Evolutionary conservation across 1,140 invertebrate genomes (phyloP), one percentile per base, ranked within the genome.

Genomic region (Atta cephalotes): DNA sequence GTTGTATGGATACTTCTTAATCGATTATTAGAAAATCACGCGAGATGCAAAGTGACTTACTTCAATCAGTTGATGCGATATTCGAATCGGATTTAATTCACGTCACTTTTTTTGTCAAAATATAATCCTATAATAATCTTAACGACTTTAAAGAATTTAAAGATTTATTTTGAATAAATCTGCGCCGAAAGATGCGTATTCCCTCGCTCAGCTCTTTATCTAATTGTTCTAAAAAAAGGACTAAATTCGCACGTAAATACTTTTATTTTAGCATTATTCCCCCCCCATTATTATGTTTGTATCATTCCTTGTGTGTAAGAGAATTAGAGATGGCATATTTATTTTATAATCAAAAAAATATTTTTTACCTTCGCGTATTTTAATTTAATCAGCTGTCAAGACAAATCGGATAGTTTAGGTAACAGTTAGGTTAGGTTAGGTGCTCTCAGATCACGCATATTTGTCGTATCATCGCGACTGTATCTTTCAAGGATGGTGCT

Each of bases 401-500:
- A 5, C 35, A 4, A 10, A 39, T 39, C 31, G 9, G 6, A 10
- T n/a, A 77, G 35, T 9, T 77, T 77, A n/a, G 25, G 3, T 9
- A 25, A 65, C 28, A n/a, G 56, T 78, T 62, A 45, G 35, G 58
- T 78, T 78, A 78, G 76, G 56, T 78, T 63, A 78, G 39, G 76
- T 25, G 12, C n/a, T 21, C 10, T 4, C 31, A 1, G 25, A 53
- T 53, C 56, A 7, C 14, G 35, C 39, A 16, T 79, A 56, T 14
- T 39, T 12, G 31, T 76, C 28, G 14, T 56, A 1, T 45, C 18
- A 25, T 45, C 49, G 56, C 10, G 39, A 56, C 10, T 9, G 18
- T 72, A 9, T 25, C 28, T 49, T 3, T 58, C 12, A 7, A 78
- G 49, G 3, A 90, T 91, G 68, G 53, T 91, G 28, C 74, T 88